Evolutionary conservation across 2,888 invertebrate species (phyloP).

Genomic region (Amphiduros pacificus): DNA sequence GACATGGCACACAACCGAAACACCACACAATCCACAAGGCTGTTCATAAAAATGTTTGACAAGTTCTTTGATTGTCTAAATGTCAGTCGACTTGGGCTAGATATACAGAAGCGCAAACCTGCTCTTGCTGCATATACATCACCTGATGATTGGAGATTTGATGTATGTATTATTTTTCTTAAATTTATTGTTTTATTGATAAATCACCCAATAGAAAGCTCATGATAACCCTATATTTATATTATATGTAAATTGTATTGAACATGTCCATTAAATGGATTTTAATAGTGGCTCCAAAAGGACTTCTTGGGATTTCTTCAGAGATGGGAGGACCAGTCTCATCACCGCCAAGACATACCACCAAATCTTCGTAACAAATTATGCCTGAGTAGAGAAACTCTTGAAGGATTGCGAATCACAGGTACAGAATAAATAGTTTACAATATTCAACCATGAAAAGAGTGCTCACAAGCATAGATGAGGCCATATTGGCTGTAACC

Average conservation of each 20-base stretch:
- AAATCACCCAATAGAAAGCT: not conserved
- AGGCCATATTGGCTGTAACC: no score
- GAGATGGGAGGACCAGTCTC: not conserved
- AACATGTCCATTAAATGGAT: not conserved
- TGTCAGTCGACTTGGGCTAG: not conserved
- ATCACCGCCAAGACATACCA: not conserved
- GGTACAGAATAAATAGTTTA: no score
- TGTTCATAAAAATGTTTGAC: not conserved
- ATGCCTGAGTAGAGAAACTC: constrained; percentile 7
- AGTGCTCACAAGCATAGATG: no score
- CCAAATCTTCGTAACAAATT: not conserved
- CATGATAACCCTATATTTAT: not conserved
- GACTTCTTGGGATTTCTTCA: constrained; percentile 9
- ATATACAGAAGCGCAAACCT: not conserved
- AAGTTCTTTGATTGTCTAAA: not conserved
- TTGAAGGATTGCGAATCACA: constrained; percentile 11
- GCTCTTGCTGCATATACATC: not conserved
- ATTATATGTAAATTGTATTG: not conserved
- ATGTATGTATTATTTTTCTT: not conserved
- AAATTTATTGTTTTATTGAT: no score
- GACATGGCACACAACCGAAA: not conserved
- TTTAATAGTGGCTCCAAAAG: constrained; percentile 4
- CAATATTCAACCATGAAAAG: no score
- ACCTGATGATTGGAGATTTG: not conserved
- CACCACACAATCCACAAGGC: not conserved